These are phyloP conservation scores for Sialia sialis DNA, from an alignment of 2,113 vertebrate species.

Conservation along the genomic window DNA sequence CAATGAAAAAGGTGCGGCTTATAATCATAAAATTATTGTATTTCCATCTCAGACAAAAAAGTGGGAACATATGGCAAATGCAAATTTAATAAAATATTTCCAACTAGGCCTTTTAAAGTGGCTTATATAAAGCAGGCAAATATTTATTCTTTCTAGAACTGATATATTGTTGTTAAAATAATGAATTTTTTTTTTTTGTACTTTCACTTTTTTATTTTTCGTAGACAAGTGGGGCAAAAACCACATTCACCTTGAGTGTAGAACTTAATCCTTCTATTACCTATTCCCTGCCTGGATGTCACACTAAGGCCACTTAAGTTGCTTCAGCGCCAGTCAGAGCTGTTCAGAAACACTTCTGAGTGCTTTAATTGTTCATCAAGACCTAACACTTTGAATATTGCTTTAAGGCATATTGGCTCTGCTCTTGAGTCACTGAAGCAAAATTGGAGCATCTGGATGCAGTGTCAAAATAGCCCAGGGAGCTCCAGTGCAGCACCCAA, in stretches of 20 bases:
- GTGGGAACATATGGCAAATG: neutral
- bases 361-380: constrained; percentile 24
- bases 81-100: neutral
- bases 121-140: neutral
- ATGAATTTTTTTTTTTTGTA: neutral
- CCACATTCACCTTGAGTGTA: neutral
- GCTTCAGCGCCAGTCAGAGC: constrained; percentile 2
- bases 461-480: constrained; percentile 52
- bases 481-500: constrained; percentile 25
- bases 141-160: neutral
- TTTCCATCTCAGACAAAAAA: neutral
- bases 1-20: too few relatives aligned
- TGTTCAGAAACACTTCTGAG: constrained; percentile 10
- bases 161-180: neutral
- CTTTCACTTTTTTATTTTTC: neutral
- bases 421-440: constrained; percentile 65
- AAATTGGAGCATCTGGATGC: constrained; percentile 66
- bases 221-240: neutral
- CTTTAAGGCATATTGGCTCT: constrained; percentile 42
- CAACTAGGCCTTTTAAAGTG: neutral
- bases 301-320: neutral
- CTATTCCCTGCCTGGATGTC: neutral
- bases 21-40: too few relatives aligned
- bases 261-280: neutral
- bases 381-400: neutral